Conservation (phyloP, 2,797 vertebrate species). For the Ceyx erithaca region DNA sequence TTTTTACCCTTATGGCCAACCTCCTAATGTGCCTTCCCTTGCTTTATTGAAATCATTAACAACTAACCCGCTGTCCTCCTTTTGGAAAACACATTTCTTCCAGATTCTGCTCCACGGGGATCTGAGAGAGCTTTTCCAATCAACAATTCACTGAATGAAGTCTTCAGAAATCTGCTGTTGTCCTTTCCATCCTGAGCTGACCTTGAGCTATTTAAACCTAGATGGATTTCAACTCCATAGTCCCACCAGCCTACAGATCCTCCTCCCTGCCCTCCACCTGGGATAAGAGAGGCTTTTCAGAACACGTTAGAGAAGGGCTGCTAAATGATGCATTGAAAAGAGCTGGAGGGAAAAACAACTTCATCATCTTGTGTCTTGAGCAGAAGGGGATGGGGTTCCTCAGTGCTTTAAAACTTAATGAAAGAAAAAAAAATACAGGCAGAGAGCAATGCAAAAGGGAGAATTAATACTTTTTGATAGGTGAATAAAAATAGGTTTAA, state of each 20-base stretch:
- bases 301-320: conserved; percentile 56
- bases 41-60: conserved; percentile 67
- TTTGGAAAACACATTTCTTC: conserved; percentile 55
- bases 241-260: neutral
- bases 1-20: conserved; percentile 48
- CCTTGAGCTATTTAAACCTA: conserved; percentile 65
- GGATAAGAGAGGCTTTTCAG: conserved; percentile 51
- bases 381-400: conserved; percentile 40
- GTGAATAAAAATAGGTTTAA: conserved; percentile 12
- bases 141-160: conserved; percentile 46
- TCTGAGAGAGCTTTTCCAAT: conserved; percentile 62
- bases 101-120: conserved; percentile 35
- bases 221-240: conserved; percentile 27
- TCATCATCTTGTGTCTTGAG: conserved; percentile 47
- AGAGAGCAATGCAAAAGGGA: conserved; percentile 5
- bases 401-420: conserved; percentile 52
- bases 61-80: conserved; percentile 57
- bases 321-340: conserved; percentile 68
- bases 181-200: conserved; percentile 37
- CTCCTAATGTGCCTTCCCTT: conserved; percentile 54
- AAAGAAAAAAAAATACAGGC: neutral
- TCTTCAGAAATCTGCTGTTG: conserved; percentile 54
- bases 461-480: conserved; percentile 48
- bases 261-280: neutral
- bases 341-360: conserved; percentile 62